Evolutionary conservation across 2,888 invertebrate species (phyloP).

Genomic region (Yponomeuta malinellus): DNA sequence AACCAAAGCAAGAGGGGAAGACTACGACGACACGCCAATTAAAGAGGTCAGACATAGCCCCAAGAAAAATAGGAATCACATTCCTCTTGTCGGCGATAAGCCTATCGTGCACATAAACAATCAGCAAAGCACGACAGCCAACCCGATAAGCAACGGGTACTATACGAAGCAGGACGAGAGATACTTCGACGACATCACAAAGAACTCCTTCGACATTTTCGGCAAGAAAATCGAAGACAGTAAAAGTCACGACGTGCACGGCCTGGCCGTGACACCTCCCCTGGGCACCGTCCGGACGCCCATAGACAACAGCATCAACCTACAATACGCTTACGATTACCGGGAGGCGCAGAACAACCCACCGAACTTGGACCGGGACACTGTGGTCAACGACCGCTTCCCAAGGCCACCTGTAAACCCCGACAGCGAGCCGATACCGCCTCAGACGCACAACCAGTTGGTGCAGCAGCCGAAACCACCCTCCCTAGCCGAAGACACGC

Average conservation of each 20-base stretch:
- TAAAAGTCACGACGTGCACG: conserved; percentile 55
- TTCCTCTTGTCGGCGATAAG: conserved; percentile 52
- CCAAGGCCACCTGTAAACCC: conserved; percentile 81
- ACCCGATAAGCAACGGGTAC: conserved; percentile 76
- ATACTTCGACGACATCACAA: conserved; percentile 82
- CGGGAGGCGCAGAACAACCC: conserved; percentile 53
- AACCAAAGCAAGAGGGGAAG: conserved; percentile 61
- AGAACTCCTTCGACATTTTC: conserved; percentile 84
- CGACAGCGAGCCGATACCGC: conserved; percentile 76
- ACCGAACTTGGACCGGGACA: conserved; percentile 79
- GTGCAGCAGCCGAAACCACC: conserved; percentile 52
- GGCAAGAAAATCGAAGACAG: conserved; percentile 79
- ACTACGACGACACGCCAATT: conserved; percentile 54
- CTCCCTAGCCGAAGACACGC: conserved; percentile 78
- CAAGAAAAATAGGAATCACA: conserved; percentile 51
- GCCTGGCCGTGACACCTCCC: conserved; percentile 64
- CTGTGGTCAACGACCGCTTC: conserved; percentile 81
- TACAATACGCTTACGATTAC: conserved; percentile 71
- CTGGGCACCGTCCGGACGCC: conserved; percentile 63
- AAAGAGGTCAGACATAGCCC: conserved; percentile 40
- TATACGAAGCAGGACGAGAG: conserved; percentile 81
- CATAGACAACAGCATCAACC: conserved; percentile 70
- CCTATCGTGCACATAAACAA: conserved; percentile 42
- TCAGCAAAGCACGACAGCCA: conserved; percentile 67
- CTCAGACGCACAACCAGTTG: conserved; percentile 45